Conservation (phyloP, 2,113 vertebrate genomes). For the Thunnus thynnus region DNA sequence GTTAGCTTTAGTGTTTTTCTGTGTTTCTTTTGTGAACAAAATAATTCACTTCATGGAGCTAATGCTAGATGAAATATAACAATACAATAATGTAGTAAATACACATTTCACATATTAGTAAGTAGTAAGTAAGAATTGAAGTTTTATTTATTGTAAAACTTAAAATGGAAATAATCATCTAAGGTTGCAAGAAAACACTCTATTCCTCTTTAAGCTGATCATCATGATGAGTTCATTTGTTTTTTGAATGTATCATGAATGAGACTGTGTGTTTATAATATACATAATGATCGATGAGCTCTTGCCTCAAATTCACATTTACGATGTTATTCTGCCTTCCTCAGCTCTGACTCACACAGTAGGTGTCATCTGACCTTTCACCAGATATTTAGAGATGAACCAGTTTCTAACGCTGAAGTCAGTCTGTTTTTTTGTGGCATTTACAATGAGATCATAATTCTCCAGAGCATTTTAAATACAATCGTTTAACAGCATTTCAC, state of each 20-base stretch:
- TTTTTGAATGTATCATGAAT: background rate
- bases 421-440: background rate
- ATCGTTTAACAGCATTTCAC: background rate
- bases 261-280: background rate
- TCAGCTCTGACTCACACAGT: constrained; percentile 1
- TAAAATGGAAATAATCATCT: background rate
- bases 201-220: too few species aligned
- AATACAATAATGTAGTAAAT: too few species aligned
- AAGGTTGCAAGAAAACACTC: too few species aligned
- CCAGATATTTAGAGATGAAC: background rate
- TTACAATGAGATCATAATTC: too few species aligned
- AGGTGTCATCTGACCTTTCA: background rate
- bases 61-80: too few species aligned
- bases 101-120: too few species aligned
- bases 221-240: background rate
- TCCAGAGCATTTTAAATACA: background rate
- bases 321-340: background rate
- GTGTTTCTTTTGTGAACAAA: too few species aligned
- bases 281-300: background rate
- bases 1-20: background rate
- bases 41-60: too few species aligned
- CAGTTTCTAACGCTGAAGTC: background rate
- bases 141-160: too few species aligned
- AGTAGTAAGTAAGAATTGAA: too few species aligned
- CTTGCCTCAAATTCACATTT: background rate